Percentiles rank a stretch among this genome's conserved stretches.
Conservation (phyloP, 2,113 vertebrate genomes). For the Eurystomus gularis region DNA sequence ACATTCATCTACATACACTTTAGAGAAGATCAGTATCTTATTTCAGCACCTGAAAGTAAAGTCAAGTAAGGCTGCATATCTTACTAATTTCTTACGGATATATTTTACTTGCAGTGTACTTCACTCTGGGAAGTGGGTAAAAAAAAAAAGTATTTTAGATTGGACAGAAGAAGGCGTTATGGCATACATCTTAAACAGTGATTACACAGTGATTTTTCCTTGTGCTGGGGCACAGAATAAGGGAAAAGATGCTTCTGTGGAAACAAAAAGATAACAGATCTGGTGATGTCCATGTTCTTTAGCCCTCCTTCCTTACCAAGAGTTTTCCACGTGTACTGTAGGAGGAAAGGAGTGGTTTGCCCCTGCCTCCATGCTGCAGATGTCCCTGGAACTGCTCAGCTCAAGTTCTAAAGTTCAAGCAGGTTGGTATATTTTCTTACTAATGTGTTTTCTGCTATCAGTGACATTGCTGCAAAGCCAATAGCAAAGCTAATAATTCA, state of each 20-base stretch:
- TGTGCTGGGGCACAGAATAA: background rate
- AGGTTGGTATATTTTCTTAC: background rate
- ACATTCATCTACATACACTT: background rate
- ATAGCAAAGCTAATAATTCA: background rate
- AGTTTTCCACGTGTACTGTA: background rate
- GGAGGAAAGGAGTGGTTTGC: background rate
- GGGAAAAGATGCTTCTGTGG: background rate
- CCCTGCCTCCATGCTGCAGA: background rate
- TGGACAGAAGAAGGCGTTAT: background rate
- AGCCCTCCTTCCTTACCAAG: background rate
- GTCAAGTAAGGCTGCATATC: background rate
- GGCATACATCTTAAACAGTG: background rate
- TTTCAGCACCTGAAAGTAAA: constrained; percentile 47
- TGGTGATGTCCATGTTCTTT: background rate
- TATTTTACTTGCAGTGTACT: background rate
- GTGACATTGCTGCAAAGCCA: background rate
- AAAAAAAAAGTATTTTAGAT: background rate
- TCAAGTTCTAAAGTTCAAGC: background rate
- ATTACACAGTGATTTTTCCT: background rate
- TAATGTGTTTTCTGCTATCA: background rate
- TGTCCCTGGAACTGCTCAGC: background rate
- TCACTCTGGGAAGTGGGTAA: background rate
- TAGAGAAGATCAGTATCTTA: constrained; percentile 1
- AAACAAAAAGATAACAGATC: background rate
- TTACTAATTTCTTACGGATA: background rate